A percentile compares a stretch with the other conserved stretches of the same genome.
phyloP scores from a whole-genome alignment of 1,140 invertebrate species.

The Temnothorax curvispinosus region DNA sequence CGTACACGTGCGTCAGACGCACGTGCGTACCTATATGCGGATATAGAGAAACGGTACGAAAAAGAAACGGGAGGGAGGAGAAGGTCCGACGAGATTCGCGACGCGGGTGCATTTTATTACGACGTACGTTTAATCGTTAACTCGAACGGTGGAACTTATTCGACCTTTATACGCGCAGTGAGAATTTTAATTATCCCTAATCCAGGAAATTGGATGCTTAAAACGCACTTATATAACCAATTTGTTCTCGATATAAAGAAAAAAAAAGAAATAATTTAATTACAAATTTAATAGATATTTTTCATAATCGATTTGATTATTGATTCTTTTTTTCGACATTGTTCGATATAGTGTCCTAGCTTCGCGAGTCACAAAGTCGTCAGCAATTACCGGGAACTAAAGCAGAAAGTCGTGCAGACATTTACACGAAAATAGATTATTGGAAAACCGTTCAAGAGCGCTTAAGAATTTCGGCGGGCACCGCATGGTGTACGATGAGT shows the following conservation, averaged over 20 bases:
- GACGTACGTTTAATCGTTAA: slow-evolving; percentile 15
- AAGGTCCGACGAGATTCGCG: neutral
- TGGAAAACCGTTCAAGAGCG: slow-evolving; percentile 57
- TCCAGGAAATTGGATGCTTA: neutral
- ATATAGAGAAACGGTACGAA: neutral
- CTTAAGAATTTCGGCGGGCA: slow-evolving; percentile 58
- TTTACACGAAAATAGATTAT: slow-evolving; percentile 59
- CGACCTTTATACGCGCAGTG: neutral
- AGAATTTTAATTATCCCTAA: neutral
- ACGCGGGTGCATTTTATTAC: slow-evolving; percentile 29
- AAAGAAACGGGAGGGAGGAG: neutral
- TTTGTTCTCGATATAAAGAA: neutral
- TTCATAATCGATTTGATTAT: neutral
- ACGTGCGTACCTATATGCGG: slow-evolving; percentile 33
- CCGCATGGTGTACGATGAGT: slow-evolving; percentile 31
- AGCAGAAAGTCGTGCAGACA: slow-evolving; percentile 36
- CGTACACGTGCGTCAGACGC: slow-evolving; percentile 43
- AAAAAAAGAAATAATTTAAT: neutral
- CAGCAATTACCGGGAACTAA: slow-evolving; percentile 17
- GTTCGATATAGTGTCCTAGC: neutral
- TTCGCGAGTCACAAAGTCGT: neutral
- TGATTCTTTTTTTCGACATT: neutral
- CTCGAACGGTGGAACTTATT: neutral
- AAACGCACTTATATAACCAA: neutral
- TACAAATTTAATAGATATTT: neutral